Evolutionary conservation across 2,113 vertebrate species (phyloP).

Genomic region (Chroicocephalus ridibundus): DNA sequence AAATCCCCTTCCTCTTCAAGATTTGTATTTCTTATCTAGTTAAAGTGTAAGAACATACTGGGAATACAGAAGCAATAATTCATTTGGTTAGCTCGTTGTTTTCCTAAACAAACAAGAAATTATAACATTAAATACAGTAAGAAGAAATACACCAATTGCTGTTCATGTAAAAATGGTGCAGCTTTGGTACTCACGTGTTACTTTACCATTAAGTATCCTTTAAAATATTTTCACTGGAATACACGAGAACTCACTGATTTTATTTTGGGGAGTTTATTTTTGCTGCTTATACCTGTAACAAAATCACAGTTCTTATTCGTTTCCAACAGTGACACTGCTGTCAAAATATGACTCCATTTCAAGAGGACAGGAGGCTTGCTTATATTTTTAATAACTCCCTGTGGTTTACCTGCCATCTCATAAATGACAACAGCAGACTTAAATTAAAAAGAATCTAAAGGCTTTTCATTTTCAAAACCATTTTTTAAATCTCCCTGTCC

Average conservation of each 20-base stretch:
- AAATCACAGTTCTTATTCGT: neutral
- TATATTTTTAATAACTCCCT: slow-evolving; percentile 10
- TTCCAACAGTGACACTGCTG: neutral
- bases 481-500: neutral
- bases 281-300: neutral
- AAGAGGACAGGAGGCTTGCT: neutral
- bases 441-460: neutral
- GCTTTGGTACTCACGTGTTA: neutral
- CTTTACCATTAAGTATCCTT: neutral
- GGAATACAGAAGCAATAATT: neutral
- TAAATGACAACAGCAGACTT: neutral
- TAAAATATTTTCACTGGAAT: neutral
- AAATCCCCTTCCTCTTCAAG: neutral
- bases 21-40: neutral
- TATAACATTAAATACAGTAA: neutral
- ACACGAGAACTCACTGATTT: neutral
- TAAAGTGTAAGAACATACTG: neutral
- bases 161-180: neutral
- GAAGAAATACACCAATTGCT: neutral
- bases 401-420: neutral
- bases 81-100: neutral
- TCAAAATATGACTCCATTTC: neutral
- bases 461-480: neutral
- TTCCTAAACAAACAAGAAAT: neutral
- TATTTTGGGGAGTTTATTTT: neutral